A percentile compares a stretch with the other conserved stretches of the same genome.
phyloP scores from a whole-genome alignment of 1,140 invertebrate species.

The Caenorhabditis brenneri region DNA sequence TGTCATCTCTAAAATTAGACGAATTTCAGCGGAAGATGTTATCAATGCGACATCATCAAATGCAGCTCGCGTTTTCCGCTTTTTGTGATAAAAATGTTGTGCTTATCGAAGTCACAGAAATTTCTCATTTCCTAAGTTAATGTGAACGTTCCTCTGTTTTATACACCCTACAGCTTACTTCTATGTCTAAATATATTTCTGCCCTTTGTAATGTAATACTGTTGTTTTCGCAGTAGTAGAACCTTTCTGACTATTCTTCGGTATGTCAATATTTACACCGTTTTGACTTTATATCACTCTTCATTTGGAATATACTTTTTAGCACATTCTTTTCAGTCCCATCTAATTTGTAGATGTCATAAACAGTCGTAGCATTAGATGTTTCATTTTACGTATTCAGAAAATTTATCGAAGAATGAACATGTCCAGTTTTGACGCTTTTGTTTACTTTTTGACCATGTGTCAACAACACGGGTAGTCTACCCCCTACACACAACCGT shows the following conservation, averaged over 20 bases:
- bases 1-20: background rate
- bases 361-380: too few relatives aligned
- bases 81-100: background rate
- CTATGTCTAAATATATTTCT: too few relatives aligned
- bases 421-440: background rate
- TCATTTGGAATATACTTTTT: too few relatives aligned
- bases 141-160: background rate
- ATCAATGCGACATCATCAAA: background rate
- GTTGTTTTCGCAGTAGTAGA: conserved; percentile 11
- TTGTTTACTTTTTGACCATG: conserved; percentile 33
- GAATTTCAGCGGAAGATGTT: background rate
- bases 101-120: too few relatives aligned
- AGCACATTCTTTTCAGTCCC: too few relatives aligned
- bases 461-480: conserved; percentile 30
- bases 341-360: too few relatives aligned
- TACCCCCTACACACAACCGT: background rate
- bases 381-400: too few relatives aligned
- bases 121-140: too few relatives aligned
- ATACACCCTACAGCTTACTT: background rate
- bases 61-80: background rate
- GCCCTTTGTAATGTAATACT: conserved; percentile 35
- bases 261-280: background rate
- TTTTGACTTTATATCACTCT: too few relatives aligned
- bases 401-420: too few relatives aligned
- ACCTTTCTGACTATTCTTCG: background rate